phyloP scores from a whole-genome alignment of 2,888 invertebrate species.

The Carabus problematicus region DNA sequence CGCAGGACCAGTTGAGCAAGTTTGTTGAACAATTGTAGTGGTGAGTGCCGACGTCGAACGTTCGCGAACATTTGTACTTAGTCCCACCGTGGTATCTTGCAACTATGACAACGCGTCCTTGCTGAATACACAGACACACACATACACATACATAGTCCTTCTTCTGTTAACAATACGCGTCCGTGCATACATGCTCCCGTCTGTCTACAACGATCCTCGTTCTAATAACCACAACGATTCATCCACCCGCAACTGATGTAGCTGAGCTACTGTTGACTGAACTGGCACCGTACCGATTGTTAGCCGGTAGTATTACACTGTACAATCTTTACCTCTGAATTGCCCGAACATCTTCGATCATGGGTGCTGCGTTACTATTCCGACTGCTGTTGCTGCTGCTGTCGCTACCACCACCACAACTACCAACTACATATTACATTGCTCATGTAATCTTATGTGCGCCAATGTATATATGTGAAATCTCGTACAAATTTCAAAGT shows the following conservation, averaged over 20 bases:
- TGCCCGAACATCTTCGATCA: not conserved
- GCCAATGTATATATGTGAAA: conserved; percentile 26
- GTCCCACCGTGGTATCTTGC: conserved; percentile 44
- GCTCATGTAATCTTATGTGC: conserved; percentile 18
- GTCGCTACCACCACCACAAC: conserved; percentile 3
- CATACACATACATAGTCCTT: too few species aligned
- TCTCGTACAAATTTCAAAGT: conserved; percentile 42
- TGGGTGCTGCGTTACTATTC: not conserved
- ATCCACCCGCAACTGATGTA: too few species aligned
- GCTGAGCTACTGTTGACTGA: too few species aligned
- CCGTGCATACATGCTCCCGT: too few species aligned
- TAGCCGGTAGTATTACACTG: conserved; percentile 14
- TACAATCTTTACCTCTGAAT: not conserved
- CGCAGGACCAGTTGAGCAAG: conserved; percentile 94
- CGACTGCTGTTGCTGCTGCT: conserved; percentile 26
- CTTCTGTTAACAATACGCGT: too few species aligned
- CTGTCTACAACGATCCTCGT: too few species aligned
- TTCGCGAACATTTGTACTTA: conserved; percentile 33
- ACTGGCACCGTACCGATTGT: not conserved
- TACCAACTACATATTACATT: conserved; percentile 20
- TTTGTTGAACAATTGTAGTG: conserved; percentile 96
- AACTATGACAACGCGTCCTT: not conserved
- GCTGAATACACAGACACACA: too few species aligned
- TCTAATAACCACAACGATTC: too few species aligned
- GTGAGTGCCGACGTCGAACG: conserved; percentile 51